Base-by-base conservation (phyloP, 2,797 vertebrate genomes). In the Ficedula albicollis region DNA sequence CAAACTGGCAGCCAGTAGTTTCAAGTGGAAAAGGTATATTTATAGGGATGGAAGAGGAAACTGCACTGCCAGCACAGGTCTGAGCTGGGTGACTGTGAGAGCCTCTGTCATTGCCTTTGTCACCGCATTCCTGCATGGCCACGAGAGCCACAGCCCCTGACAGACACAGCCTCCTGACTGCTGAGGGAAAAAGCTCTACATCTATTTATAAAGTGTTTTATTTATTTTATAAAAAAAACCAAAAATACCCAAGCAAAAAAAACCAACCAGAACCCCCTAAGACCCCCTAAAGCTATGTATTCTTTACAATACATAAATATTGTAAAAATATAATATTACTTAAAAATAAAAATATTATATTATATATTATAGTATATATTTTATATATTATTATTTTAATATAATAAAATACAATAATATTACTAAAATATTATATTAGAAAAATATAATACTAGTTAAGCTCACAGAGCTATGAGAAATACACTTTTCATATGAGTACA, bases 281-380 rank as follows among this genome's bases (percentile, higher is more conserved):
- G 9, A 14, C 3, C 0, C 0, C 5, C n/a, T 54, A 3, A 58
- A 44, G 6, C 20, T 41, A 1, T 4, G 2, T 20, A 3, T 20
- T 27, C 39, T 74, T 74, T 48, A 15, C 23, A 25, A 26, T 48
- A 48, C 48, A 48, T 48, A 48, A 48, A 48, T 48, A 48, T 15
- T 26, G 48, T 15, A 26, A 48, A 25, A 46, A 25, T 8, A 48
- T 48, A 25, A 48, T 48, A 48, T 48, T 23, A 46, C 44, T 22
- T 44, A 12, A 48, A 48, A 48, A 48, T 48, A 48, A 5, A 5
- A 25, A 48, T 48, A 48, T 13, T 13, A 22, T 46, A 17, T 18
- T 4, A 2, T 13, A 27, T 21, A 44, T 44, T 46, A 13, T 22
- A 11, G 3, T 46, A 22, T 46, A 22, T 22, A 7, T 46, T 22